Base-by-base conservation (phyloP, 2,797 vertebrate genomes). In the Parauchenoglanis punctatus region DNA sequence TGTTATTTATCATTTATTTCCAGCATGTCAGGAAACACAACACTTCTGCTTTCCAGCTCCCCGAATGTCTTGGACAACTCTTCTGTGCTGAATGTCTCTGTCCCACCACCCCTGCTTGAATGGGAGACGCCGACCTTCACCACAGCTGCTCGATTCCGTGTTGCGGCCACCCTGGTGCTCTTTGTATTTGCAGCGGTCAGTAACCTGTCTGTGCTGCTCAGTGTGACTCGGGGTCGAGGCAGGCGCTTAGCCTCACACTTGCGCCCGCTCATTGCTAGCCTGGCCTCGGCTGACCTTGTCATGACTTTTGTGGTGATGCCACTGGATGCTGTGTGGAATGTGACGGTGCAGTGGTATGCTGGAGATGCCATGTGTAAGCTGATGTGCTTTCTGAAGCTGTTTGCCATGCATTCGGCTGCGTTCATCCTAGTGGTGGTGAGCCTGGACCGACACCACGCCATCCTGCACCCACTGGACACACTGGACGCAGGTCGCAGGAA, bases 391-490 rank as follows among this genome's bases (percentile, higher is more conserved):
- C 95, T 97, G 12, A 97, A 97, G 92, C 95, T 97, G 86, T 94
- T 96, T 92, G 97, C 97, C 7, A 97, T 97, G 96, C 97, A 97
- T 44, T 97, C 97, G 2, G 95, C 96, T 0, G 96, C 97, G 31
- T 98, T 98, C 7, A 93, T 98, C 92, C 96, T 97, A 0, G 96
- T 98, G 67, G 96, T 97, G 90, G 97, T 97, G 92, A 97, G 97
- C 90, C 91, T 98, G 88, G 96, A 98, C 91, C 93, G 96, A 17
- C 97, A 97, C 87, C 95, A 95, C 0, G 97, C 97, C 87, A 95
- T 97, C 89, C 93, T 98, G 86, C 94, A 92, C 92, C 96, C 96
- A 0, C 93, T 97, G 91, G 96, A 96, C 35, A 95, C 95, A 20
- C 90, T 93, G 78, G 92, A 94, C 0, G 96, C 97, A 46, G 92